These are phyloP conservation scores for Leptinotarsa undecemlineata DNA, from an alignment of 1,140 invertebrate genomes.

Conservation along the genomic window DNA sequence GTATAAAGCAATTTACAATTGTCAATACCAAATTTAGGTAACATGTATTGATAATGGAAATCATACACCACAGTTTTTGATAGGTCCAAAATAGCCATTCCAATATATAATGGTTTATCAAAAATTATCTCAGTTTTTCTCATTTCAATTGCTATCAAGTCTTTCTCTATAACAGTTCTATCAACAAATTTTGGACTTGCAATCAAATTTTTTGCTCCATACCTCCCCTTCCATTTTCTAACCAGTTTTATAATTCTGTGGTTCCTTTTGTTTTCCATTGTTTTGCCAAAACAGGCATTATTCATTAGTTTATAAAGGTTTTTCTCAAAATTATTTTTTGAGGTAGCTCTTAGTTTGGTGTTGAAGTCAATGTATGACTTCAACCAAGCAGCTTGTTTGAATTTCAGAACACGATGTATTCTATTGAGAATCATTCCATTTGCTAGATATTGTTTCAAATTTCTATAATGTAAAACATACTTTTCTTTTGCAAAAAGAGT, in stretches of 20 bases:
- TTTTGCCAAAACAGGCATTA: conserved; percentile 58
- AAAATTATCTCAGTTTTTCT: conserved; percentile 40
- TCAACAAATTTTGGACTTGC: too few relatives aligned
- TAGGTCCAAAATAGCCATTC: conserved; percentile 47
- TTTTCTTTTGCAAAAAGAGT: conserved; percentile 46
- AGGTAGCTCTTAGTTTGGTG: conserved; percentile 44
- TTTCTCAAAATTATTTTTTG: conserved; percentile 56
- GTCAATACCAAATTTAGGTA: conserved; percentile 35
- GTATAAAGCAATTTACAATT: conserved; percentile 48
- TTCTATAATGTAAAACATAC: too few relatives aligned
- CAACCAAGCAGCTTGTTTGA: conserved; percentile 53
- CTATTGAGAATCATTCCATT: conserved; percentile 6
- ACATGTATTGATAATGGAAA: conserved; percentile 47
- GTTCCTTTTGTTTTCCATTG: conserved; percentile 53
- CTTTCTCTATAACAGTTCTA: not conserved
- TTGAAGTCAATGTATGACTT: conserved; percentile 54
- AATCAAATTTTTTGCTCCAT: too few relatives aligned
- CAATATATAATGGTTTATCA: conserved; percentile 51
- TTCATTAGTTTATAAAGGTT: conserved; percentile 58
- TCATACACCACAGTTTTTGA: conserved; percentile 48
- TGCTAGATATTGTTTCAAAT: conserved; percentile 13
- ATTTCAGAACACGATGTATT: conserved; percentile 44
- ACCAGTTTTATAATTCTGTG: too few relatives aligned
- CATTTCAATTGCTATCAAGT: conserved; percentile 50
- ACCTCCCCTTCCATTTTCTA: too few relatives aligned